Evolutionary conservation across 2,113 vertebrate species (phyloP).

Genomic region (Chinchilla lanigera): DNA sequence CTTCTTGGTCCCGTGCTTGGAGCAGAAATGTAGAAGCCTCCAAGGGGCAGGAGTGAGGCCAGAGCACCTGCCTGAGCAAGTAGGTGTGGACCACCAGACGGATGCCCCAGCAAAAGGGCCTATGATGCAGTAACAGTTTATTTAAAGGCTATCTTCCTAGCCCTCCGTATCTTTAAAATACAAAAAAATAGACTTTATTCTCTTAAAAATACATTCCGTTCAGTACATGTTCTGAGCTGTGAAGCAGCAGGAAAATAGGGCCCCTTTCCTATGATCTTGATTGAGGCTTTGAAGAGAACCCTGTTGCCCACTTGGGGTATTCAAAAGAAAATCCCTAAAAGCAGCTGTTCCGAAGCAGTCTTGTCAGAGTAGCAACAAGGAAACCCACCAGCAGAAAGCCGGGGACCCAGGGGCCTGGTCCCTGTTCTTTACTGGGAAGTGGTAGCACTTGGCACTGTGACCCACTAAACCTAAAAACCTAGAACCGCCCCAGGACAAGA

Average conservation of each 20-base stretch:
- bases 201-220: slow-evolving; percentile 91
- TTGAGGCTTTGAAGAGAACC: slow-evolving; percentile 68
- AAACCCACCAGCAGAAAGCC: slow-evolving; percentile 35
- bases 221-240: slow-evolving; percentile 83
- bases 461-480: slow-evolving; percentile 43
- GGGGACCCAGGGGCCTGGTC: neutral
- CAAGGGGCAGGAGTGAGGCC: slow-evolving; percentile 62
- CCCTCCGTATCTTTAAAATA: slow-evolving; percentile 86
- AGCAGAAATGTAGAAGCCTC: slow-evolving; percentile 75
- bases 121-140: slow-evolving; percentile 71
- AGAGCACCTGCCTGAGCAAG: slow-evolving; percentile 67
- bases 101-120: slow-evolving; percentile 51
- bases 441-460: slow-evolving; percentile 69
- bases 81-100: slow-evolving; percentile 69
- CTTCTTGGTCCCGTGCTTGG: slow-evolving; percentile 63
- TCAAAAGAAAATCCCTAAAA: slow-evolving; percentile 67
- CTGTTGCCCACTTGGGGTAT: slow-evolving; percentile 66
- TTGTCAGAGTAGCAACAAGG: slow-evolving; percentile 18
- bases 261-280: slow-evolving; percentile 72
- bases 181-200: slow-evolving; percentile 90
- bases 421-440: slow-evolving; percentile 30
- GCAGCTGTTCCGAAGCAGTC: slow-evolving; percentile 79
- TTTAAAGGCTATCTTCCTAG: slow-evolving; percentile 80
- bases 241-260: slow-evolving; percentile 79
- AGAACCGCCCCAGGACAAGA: slow-evolving; percentile 14